Conservation (phyloP, 2,113 vertebrate genomes). For the Elgaria multicarinata region DNA sequence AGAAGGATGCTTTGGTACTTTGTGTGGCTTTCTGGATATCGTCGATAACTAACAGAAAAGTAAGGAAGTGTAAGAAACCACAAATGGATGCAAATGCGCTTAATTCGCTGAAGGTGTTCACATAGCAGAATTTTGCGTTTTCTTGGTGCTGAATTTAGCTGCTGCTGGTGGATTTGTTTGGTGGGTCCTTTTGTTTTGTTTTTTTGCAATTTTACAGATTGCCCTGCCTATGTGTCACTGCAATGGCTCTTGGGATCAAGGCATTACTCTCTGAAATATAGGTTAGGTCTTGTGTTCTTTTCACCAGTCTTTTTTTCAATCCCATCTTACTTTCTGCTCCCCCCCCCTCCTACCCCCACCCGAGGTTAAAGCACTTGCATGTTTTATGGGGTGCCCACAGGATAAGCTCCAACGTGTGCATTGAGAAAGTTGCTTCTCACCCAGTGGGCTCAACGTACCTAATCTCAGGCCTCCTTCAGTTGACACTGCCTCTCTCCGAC, state of each 20-base stretch:
- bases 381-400: slow-evolving; percentile 50
- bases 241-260: neutral
- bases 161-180: too few species aligned
- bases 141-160: neutral
- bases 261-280: slow-evolving; percentile 1
- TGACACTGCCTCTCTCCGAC: neutral
- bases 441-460: neutral
- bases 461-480: slow-evolving; percentile 36
- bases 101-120: neutral
- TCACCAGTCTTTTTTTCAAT: neutral
- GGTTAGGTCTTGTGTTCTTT: slow-evolving; percentile 1
- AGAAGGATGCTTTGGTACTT: neutral
- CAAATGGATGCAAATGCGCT: neutral
- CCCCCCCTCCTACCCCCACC: neutral
- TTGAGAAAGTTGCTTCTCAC: slow-evolving; percentile 14
- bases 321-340: slow-evolving; percentile 31
- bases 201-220: neutral
- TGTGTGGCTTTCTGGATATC: too few species aligned
- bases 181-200: too few species aligned
- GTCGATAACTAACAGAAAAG: neutral
- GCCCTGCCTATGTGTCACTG: too few species aligned
- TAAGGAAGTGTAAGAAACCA: too few species aligned
- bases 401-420: slow-evolving; percentile 31
- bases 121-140: neutral
- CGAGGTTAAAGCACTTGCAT: slow-evolving; percentile 29